Evolutionary conservation across 2,113 vertebrate genomes (phyloP).

Genomic region (Elgaria multicarinata): DNA sequence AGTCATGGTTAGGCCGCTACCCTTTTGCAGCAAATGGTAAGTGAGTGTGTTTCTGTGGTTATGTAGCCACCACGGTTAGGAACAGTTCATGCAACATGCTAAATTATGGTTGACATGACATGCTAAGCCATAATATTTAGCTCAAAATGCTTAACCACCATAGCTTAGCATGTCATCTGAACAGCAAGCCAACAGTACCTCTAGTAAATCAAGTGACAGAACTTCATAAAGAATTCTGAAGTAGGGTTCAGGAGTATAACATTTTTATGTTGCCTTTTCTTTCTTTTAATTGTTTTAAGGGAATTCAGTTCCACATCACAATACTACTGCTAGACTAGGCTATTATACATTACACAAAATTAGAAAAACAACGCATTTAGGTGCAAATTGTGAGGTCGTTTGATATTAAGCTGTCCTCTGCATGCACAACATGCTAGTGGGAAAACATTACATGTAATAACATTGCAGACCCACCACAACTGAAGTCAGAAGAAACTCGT

Average conservation of each 20-base stretch:
- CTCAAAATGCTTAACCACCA: too few relatives aligned
- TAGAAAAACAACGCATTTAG: not conserved
- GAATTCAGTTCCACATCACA: not conserved
- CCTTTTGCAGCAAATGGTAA: too few relatives aligned
- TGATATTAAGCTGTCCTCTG: not conserved
- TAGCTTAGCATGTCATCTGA: too few relatives aligned
- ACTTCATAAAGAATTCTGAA: not conserved
- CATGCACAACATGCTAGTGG: not conserved
- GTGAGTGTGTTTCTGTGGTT: too few relatives aligned
- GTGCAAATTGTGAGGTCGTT: not conserved
- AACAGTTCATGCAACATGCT: too few relatives aligned
- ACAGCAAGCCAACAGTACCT: not conserved
- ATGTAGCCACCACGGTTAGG: too few relatives aligned
- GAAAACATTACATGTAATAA: constrained; percentile 2
- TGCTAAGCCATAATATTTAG: too few relatives aligned
- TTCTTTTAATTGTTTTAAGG: not conserved
- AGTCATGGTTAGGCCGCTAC: too few relatives aligned
- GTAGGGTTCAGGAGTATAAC: not conserved
- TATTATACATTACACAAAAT: not conserved
- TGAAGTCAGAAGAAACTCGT: not conserved
- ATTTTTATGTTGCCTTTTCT: not conserved
- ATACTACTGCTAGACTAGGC: not conserved
- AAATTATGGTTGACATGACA: too few relatives aligned
- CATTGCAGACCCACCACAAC: not conserved
- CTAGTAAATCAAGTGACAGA: not conserved